Evolutionary conservation across 2,888 invertebrate genomes (phyloP), one percentile per base, ranked within the genome.

Genomic region (Conchocele bisecta): DNA sequence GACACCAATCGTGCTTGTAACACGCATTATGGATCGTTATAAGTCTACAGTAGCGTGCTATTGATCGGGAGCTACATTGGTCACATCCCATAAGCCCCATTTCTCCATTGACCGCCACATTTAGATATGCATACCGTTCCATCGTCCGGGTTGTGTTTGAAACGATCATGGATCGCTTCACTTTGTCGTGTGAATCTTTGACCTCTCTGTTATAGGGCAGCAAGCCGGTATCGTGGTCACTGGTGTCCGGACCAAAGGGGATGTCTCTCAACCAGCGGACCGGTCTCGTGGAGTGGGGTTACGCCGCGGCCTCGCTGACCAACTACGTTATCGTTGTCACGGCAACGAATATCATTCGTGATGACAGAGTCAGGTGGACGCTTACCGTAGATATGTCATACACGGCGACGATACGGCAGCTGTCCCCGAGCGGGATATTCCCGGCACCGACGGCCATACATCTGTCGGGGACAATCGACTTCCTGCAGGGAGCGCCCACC

Each of bases 381-480:
- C 11, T 75, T 3, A 26, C 11, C 3, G 75, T 75, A 22, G 64
- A 59, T 3, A 31, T 59, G 26, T 71, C 75, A 5, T 75, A 75
- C 39, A 51, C 37, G n/a, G 67, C 54, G 0, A 39, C 22, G 9
- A 51, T 68, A n/a, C 46, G 59, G 9, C 39, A 20, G 7, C 39
- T 64, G 7, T 24, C 42, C 11, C 67, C 67, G 4, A 37, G 13
- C 26, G 66, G 66, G 3, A 53, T 26, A 6, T 51, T 67, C 0
- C 59, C 70, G 9, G 31, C 35, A 17, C 70, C 75, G 3, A 35
- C 56, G 53, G 26, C 61, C 22, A 53, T 75, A 7, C 26, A 26
- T 6, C 58, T 75, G 33, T 51, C 6, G 2, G 75, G 75, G 17
- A 35, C 33, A 3, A 65, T 74, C n/a, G n/a, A n/a, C n/a, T n/a